Evolutionary conservation across 2,888 invertebrate genomes (phyloP), one percentile per base, ranked within the genome.

Genomic region (Timema cristinae): DNA sequence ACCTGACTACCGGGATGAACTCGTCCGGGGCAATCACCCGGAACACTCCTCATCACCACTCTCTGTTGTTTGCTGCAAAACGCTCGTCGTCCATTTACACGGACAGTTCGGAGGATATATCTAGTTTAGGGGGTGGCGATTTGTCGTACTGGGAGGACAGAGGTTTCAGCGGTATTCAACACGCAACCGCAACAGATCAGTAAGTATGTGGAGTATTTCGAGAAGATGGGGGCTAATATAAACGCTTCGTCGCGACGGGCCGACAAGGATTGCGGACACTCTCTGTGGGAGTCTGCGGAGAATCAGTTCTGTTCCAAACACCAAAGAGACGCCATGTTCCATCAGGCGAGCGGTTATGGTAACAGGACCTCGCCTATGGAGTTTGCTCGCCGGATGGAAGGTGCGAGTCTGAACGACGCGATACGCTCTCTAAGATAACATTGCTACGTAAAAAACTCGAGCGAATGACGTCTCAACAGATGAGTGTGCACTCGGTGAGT

Each of bases 201-300:
- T 68, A 89, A 90, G 79, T 94, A 94, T 77, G 94, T 95, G 50
- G 94, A 94, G 79, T 94, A 94, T 82, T 94, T 95, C 82, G 94
- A 95, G 82, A 85, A 91, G 67, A 73, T 72, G 49, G 50, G 68
- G 50, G 70, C 68, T 15, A 66, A 70, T 50, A 47, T 51, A 11
- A 52, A 50, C 68, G 79, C 81, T 10, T 81, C 81, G 72, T 77
- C 81, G 9, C 81, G 80, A 76, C 81, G 82, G 48, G 78, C 81
- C 10, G 81, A 82, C 67, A 81, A 61, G 74, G 72, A 68, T 59
- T 67, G 51, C 10, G 50, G 47, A 15, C 32, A 68, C 9, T n/a
- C 68, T 9, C 54, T 69, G 9, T 73, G 73, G 73, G 73, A 73
- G 50, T 32, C 67, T 6, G 66, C 59, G 13, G 71, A 71, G 15